These are phyloP conservation scores for Porites australiensis DNA, from an alignment of 64 coral and sea anemone genomes.

Conservation along the genomic window DNA sequence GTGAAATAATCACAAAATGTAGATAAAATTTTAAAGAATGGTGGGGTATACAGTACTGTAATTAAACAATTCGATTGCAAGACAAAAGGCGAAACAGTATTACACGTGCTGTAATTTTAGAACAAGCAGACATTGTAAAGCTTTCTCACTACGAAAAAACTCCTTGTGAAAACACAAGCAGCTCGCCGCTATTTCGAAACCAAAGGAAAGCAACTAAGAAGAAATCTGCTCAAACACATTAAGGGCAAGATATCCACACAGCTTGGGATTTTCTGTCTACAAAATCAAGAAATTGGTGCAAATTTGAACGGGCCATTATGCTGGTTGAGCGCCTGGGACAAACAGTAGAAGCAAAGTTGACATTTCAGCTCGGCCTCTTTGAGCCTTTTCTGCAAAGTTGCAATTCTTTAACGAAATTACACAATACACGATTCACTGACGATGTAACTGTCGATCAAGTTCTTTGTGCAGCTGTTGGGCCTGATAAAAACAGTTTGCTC, in stretches of 20 bases:
- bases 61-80: conserved; percentile 33
- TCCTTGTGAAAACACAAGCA: conserved; percentile 6
- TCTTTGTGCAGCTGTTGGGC: conserved; percentile 42
- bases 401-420: conserved; percentile 32
- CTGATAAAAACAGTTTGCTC: conserved; percentile 50
- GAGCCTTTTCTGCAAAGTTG: background rate
- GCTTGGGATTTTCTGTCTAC: conserved; percentile 25
- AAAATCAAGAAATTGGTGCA: conserved; percentile 30
- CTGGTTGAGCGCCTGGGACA: background rate
- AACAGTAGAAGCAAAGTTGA: background rate
- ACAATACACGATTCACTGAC: conserved; percentile 44
- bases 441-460: conserved; percentile 48
- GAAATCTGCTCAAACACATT: conserved; percentile 49
- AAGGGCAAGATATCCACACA: conserved; percentile 9
- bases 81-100: background rate
- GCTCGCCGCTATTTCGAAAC: background rate
- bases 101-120: background rate
- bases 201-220: background rate
- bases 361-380: conserved; percentile 13
- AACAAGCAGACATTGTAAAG: background rate
- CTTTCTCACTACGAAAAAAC: background rate
- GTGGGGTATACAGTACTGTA: background rate
- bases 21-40: background rate
- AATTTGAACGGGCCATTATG: conserved; percentile 16
- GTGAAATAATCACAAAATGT: background rate